These are phyloP conservation scores for Tiliacea citrago DNA, from an alignment of 2,888 invertebrate species.

Conservation along the genomic window DNA sequence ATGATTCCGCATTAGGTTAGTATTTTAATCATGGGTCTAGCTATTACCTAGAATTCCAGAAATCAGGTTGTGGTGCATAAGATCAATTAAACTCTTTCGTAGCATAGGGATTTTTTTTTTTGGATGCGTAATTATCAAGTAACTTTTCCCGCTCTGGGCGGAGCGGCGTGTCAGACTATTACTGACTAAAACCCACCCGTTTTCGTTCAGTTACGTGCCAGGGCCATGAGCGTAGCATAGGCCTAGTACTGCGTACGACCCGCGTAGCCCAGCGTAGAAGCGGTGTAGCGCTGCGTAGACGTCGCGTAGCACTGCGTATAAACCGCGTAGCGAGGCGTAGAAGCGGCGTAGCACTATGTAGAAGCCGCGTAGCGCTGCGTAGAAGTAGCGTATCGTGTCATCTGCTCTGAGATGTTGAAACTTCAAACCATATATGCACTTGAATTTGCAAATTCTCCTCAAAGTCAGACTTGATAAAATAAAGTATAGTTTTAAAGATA, in stretches of 20 bases:
- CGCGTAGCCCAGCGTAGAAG: slow-evolving; percentile 2
- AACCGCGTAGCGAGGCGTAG: neutral
- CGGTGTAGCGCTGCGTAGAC: neutral
- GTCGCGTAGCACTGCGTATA: neutral
- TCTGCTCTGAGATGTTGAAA: neutral
- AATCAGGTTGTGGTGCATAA: neutral
- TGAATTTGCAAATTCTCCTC: neutral
- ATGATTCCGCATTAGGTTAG: neutral
- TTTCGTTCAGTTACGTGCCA: too few species aligned
- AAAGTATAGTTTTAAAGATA: slow-evolving; percentile 28
- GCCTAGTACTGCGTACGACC: neutral
- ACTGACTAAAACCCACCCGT: too few species aligned
- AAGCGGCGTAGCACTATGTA: neutral
- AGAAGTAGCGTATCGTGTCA: neutral
- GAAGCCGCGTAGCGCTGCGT: neutral
- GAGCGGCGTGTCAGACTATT: too few species aligned
- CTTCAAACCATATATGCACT: neutral
- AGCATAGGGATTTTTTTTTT: too few species aligned
- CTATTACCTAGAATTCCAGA: neutral
- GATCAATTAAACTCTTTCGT: neutral
- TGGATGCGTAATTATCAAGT: too few species aligned
- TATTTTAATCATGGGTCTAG: slow-evolving; percentile 1
- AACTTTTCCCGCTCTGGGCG: too few species aligned
- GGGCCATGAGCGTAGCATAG: neutral
- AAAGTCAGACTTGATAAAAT: slow-evolving; percentile 1